Percentiles rank a stretch among this genome's conserved stretches.
Evolutionary conservation across 64 coral and sea anemone species (phyloP).

Genomic region (Dendronephthya gigantea): DNA sequence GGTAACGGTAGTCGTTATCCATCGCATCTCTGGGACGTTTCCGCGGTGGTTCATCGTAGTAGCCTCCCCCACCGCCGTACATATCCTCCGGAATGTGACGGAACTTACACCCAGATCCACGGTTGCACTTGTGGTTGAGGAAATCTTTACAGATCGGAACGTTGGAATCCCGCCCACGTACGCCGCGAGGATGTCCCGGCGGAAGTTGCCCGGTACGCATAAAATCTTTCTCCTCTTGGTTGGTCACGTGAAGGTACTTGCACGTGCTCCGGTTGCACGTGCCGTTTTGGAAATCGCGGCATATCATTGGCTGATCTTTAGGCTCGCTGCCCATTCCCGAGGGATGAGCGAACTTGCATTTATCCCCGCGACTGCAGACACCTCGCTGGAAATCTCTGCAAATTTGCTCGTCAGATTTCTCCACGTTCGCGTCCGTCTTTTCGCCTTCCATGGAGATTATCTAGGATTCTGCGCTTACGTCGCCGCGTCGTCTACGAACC

Average conservation of each 20-base stretch:
- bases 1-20: conserved; percentile 49
- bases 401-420: conserved; percentile 22
- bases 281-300: conserved; percentile 94
- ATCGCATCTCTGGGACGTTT: conserved; percentile 64
- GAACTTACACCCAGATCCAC: conserved; percentile 66
- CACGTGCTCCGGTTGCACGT: conserved; percentile 74
- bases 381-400: conserved; percentile 94
- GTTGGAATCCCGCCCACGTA: conserved; percentile 21
- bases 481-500: too few relatives aligned
- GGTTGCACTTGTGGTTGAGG: conserved; percentile 78
- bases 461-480: background rate
- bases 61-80: conserved; percentile 29
- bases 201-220: conserved; percentile 73
- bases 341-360: conserved; percentile 91
- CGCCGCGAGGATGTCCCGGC: conserved; percentile 17
- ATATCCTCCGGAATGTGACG: conserved; percentile 60
- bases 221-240: conserved; percentile 77
- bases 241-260: conserved; percentile 83
- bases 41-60: conserved; percentile 44
- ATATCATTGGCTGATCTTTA: conserved; percentile 85
- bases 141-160: conserved; percentile 90
- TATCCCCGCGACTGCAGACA: conserved; percentile 73
- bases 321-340: conserved; percentile 71
- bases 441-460: background rate
- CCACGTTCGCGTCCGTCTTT: background rate